These are phyloP conservation scores for Nipponacmea schrenckii DNA, from an alignment of 2,888 invertebrate species.

Conservation along the genomic window DNA sequence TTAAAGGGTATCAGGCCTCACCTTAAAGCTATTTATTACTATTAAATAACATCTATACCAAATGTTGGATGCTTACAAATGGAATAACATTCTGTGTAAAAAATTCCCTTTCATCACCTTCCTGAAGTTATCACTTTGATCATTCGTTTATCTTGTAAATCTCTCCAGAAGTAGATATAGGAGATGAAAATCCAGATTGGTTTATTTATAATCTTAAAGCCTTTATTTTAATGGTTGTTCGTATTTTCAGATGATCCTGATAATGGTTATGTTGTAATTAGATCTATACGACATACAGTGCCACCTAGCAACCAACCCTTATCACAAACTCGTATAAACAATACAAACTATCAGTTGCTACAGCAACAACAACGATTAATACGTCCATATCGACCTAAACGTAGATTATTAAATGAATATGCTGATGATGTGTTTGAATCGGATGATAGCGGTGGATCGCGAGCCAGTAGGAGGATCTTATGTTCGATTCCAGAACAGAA, in stretches of 20 bases:
- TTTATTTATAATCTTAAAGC: no score
- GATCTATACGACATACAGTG: slow-evolving; percentile 29
- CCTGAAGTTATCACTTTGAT: no score
- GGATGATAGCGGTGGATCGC: slow-evolving; percentile 54
- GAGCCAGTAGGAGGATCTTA: slow-evolving; percentile 24
- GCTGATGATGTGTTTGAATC: slow-evolving; percentile 61
- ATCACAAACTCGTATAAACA: not conserved
- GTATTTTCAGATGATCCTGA: slow-evolving; percentile 46
- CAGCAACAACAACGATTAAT: slow-evolving; percentile 26
- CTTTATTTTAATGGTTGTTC: no score
- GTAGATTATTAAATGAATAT: slow-evolving; percentile 52
- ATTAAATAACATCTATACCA: no score
- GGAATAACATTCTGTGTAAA: no score
- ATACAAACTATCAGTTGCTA: slow-evolving; percentile 3
- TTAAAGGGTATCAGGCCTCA: no score
- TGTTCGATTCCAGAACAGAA: not conserved
- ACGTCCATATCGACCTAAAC: slow-evolving; percentile 50
- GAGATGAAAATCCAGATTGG: no score
- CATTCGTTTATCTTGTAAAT: no score
- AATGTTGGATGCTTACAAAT: no score
- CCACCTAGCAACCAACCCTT: slow-evolving; percentile 16
- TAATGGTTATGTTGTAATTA: slow-evolving; percentile 51
- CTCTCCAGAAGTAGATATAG: no score
- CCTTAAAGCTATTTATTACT: no score
- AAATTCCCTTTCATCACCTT: no score